Evolutionary conservation across 2,113 vertebrate species (phyloP).

Genomic region (Baryphthengus martii): DNA sequence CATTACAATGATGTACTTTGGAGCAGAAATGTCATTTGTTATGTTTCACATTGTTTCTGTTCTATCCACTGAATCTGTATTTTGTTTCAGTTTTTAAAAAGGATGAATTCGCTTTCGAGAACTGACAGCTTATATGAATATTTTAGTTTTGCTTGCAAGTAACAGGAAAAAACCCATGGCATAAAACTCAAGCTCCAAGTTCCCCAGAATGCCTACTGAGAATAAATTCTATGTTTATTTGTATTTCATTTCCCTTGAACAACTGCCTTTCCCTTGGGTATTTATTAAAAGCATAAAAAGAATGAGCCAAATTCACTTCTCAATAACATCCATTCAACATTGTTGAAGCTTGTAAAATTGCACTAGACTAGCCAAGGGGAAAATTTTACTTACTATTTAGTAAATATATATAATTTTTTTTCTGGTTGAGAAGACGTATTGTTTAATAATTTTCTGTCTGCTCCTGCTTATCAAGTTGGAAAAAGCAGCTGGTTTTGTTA

Average conservation of each 20-base stretch:
- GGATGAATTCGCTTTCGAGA: not conserved
- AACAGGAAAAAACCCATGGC: not conserved
- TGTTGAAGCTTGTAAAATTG: constrained; percentile 48
- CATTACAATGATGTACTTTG: not conserved
- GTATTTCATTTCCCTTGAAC: constrained; percentile 54
- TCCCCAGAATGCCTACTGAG: constrained; percentile 29
- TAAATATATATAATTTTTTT: constrained; percentile 18
- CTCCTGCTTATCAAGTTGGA: constrained; percentile 16
- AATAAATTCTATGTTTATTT: constrained; percentile 57
- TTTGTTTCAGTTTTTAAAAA: constrained; percentile 51
- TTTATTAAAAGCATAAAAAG: constrained; percentile 67
- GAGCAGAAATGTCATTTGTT: constrained; percentile 8
- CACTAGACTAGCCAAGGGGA: constrained; percentile 45
- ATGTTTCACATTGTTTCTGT: not conserved
- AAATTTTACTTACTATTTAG: constrained; percentile 45
- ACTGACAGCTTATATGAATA: constrained; percentile 30
- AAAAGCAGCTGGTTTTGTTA: not conserved
- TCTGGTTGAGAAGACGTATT: not conserved
- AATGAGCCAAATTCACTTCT: constrained; percentile 55
- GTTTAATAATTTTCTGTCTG: constrained; percentile 7
- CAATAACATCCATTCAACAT: constrained; percentile 54
- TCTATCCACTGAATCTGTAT: not conserved
- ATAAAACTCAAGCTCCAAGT: constrained; percentile 5
- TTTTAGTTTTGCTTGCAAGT: constrained; percentile 39
- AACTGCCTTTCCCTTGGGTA: constrained; percentile 50